Evolutionary conservation across 2,888 invertebrate species (phyloP), one percentile per base, ranked within the genome.

Genomic region (Ferrisia virgata): DNA sequence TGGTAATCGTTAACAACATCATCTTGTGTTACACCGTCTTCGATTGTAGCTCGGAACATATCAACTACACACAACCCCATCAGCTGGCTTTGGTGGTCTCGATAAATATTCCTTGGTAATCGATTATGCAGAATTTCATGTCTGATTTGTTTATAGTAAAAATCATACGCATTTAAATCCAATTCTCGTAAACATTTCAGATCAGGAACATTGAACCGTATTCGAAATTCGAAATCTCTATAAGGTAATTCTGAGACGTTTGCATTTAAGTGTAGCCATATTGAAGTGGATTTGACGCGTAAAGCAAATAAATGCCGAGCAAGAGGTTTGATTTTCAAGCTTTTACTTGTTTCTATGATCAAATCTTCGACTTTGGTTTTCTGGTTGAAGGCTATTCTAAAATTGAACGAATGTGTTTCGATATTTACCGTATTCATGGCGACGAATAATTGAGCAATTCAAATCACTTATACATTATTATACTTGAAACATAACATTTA

Each of bases 41-140:
- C 95, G n/a, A 94, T 88, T 89, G 94, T 93, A 53, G 94, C 93
- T 86, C 96, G 92, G 85, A 92, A 94, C 95, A 97, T 96, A 88
- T 96, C 96, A 82, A 94, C 92, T 84, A 96, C 95, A 11, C 95
- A 95, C 82, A 97, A 90, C 0, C 97, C 97, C 84, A 96, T 90
- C 1, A 96, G 90, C 89, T 95, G 93, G 85, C 93, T 91, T 88
- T 93, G 93, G 87, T 93, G 92, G 85, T 93, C 93, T 82, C 94
- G 94, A 89, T 94, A 95, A 85, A 93, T 91, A 85, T 95, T 92
- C 88, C 95, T 95, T 8, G 93, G 91, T 86, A 97, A 93, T 87
- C 92, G 92, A 87, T 94, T 94, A 84, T 93, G 92, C 85, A 95
- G 91, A 76, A 96, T 93, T 91, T 96, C 96, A 87, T 91, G 91